phyloP scores from a whole-genome alignment of 2,797 vertebrate species.

The Tenualosa ilisha region DNA sequence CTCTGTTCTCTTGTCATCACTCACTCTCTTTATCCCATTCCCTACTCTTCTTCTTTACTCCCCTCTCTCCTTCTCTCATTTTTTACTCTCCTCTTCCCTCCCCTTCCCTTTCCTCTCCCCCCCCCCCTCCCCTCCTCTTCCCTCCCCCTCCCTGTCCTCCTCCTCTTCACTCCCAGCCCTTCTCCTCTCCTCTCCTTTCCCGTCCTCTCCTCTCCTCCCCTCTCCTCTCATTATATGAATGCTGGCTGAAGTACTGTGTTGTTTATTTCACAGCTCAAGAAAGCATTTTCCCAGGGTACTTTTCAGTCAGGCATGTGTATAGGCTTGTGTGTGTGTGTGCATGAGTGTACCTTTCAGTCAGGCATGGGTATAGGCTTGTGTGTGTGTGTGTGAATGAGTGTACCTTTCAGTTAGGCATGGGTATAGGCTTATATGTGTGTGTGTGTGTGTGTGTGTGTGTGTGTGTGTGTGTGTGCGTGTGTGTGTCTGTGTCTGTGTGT shows the following conservation, averaged over 20 bases:
- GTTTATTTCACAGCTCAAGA: neutral
- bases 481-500: too few relatives aligned
- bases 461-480: too few relatives aligned
- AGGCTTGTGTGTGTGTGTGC: too few relatives aligned
- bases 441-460: too few relatives aligned
- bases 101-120: neutral
- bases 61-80: neutral
- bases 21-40: neutral
- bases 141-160: neutral
- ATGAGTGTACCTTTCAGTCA: neutral
- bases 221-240: neutral
- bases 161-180: neutral
- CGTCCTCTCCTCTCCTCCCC: too few relatives aligned
- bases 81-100: neutral
- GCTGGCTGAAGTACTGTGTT: neutral
- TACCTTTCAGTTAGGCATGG: neutral
- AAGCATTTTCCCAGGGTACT: neutral
- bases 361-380: neutral
- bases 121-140: neutral
- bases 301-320: constrained; percentile 1
- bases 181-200: neutral
- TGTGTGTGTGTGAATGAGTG: neutral
- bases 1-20: neutral
- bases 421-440: too few relatives aligned
- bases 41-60: neutral